Evolutionary conservation across 1,140 invertebrate genomes (phyloP).

Genomic region (Plutomurus gul): DNA sequence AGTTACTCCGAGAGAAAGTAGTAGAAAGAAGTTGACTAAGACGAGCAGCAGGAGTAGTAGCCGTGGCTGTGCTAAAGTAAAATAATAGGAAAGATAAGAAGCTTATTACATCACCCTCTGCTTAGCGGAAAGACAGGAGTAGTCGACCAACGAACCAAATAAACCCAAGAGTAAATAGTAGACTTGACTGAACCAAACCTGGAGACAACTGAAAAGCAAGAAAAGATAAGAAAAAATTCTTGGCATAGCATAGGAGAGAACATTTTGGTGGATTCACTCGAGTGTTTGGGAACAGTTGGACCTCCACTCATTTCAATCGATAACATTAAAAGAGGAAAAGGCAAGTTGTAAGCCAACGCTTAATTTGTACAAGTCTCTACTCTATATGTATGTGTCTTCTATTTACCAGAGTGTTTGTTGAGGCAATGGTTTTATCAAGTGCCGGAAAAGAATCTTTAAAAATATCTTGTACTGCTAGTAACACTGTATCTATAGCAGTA

Average conservation of each 20-base stretch:
- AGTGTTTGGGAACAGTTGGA: neutral
- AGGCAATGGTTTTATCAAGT: neutral
- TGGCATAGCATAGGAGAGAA: neutral
- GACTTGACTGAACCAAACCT: no score
- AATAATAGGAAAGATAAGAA: conserved; percentile 1
- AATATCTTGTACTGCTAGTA: no score
- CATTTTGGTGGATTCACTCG: neutral
- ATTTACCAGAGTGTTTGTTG: neutral
- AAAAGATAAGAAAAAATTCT: conserved; percentile 1
- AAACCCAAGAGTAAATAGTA: no score
- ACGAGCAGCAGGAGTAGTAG: neutral
- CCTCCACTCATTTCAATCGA: neutral
- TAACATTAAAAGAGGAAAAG: conserved; percentile 6
- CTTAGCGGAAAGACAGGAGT: neutral
- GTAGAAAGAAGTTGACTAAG: neutral
- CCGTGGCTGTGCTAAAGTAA: neutral
- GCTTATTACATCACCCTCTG: conserved; percentile 3
- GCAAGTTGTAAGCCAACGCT: neutral
- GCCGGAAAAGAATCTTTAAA: neutral
- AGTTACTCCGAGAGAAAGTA: no score
- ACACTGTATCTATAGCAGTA: no score
- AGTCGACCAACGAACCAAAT: neutral
- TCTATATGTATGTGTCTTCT: neutral
- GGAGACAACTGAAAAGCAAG: neutral
- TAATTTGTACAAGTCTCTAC: no score